phyloP scores from a whole-genome alignment of 2,113 vertebrate genomes.

The Penelope pileata region DNA sequence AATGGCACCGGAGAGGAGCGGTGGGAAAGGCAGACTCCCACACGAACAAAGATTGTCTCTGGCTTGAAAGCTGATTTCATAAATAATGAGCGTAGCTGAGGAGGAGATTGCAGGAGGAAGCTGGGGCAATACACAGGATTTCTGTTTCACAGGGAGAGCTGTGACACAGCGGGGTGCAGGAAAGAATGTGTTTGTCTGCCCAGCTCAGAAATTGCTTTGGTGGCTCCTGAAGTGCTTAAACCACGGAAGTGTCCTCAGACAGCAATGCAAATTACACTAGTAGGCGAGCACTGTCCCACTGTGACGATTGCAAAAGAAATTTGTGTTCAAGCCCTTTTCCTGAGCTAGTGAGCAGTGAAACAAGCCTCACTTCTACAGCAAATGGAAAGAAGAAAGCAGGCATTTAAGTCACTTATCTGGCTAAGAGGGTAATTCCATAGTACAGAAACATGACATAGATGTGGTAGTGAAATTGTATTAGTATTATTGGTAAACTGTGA shows the following conservation, averaged over 20 bases:
- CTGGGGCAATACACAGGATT: background rate
- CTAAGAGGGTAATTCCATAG: background rate
- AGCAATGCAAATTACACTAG: slow-evolving; percentile 24
- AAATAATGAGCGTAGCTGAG: fast-evolving
- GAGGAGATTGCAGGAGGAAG: background rate
- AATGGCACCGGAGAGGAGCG: background rate
- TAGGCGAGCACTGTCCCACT: background rate
- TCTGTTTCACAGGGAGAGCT: background rate
- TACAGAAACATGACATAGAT: background rate
- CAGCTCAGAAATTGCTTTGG: slow-evolving; percentile 52
- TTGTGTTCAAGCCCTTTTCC: slow-evolving; percentile 11
- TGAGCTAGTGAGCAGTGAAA: slow-evolving; percentile 47
- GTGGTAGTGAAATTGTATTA: background rate
- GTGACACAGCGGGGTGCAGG: background rate
- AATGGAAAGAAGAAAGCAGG: background rate
- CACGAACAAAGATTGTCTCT: background rate
- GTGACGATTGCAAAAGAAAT: slow-evolving; percentile 39
- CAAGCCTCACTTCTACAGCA: background rate
- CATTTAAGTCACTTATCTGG: background rate
- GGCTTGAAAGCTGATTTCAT: background rate
- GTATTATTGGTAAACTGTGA: background rate
- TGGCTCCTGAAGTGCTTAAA: slow-evolving; percentile 45
- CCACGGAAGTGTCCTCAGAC: slow-evolving; percentile 17
- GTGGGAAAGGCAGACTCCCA: background rate
- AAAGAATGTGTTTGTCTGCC: slow-evolving; percentile 1